Percentiles rank a stretch among this genome's conserved stretches.
Conservation (phyloP, 2,113 vertebrate genomes). For the Vireo altiloquus region DNA sequence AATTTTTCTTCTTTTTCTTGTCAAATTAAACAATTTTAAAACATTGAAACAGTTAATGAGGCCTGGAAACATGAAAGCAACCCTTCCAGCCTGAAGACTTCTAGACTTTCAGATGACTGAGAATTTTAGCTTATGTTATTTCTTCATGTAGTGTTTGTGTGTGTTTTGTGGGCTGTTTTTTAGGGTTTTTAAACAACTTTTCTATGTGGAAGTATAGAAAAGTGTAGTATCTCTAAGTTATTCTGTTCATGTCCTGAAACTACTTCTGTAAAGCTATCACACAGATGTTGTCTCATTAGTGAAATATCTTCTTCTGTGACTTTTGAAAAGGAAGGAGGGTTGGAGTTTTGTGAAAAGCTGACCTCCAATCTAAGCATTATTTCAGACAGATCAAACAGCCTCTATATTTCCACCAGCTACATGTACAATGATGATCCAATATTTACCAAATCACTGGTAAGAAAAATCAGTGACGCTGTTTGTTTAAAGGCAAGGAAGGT, state of each 20-base stretch:
- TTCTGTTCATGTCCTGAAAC: neutral
- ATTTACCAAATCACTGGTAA: neutral
- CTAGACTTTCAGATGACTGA: neutral
- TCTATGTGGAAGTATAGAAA: neutral
- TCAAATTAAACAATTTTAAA: neutral
- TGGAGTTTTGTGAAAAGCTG: neutral
- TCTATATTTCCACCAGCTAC: neutral
- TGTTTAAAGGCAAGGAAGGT: constrained; percentile 69
- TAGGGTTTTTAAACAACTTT: neutral
- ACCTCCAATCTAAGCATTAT: neutral
- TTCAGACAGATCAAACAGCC: neutral
- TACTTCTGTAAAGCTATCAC: neutral
- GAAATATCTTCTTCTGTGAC: neutral
- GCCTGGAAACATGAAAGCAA: neutral
- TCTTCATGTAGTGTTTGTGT: neutral
- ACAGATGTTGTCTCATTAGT: neutral
- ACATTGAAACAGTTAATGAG: neutral
- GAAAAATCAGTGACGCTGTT: neutral
- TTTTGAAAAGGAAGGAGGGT: neutral
- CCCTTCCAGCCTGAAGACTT: neutral
- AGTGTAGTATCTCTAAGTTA: neutral
- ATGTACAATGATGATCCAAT: neutral
- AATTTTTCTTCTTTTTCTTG: neutral
- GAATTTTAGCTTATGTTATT: neutral
- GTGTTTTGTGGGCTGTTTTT: neutral